Conservation (phyloP, 2,888 invertebrate genomes). For the Melinopterus prodromus region DNA sequence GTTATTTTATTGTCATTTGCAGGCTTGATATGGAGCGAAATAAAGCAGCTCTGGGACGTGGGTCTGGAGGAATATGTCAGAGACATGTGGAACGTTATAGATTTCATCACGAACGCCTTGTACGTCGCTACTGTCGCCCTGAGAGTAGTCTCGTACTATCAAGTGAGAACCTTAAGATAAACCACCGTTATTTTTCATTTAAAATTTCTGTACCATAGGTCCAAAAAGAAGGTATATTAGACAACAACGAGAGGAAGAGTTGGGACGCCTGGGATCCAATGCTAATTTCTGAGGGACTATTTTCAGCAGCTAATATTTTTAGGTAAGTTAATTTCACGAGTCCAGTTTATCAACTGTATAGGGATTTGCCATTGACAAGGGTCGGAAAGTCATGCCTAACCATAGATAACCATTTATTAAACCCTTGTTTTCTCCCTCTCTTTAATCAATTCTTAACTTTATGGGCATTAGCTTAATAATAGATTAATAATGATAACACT, state of each 20-base stretch:
- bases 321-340: constrained; percentile 60
- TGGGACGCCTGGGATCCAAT: constrained; percentile 99
- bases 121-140: constrained; percentile 97
- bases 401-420: too few species aligned
- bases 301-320: constrained; percentile 98
- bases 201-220: constrained; percentile 63
- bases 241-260: constrained; percentile 71
- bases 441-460: too few species aligned
- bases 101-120: constrained; percentile 97
- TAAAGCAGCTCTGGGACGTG: constrained; percentile 98
- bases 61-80: constrained; percentile 95
- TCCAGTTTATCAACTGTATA: too few species aligned
- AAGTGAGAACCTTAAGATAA: constrained; percentile 67
- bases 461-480: too few species aligned
- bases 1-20: constrained; percentile 37
- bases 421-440: too few species aligned
- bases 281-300: constrained; percentile 93
- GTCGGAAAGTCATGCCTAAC: too few species aligned
- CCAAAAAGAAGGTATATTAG: constrained; percentile 68
- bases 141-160: constrained; percentile 92
- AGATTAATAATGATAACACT: too few species aligned
- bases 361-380: too few species aligned
- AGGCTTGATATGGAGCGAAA: constrained; percentile 99
- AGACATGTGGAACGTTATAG: constrained; percentile 99
- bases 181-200: neutral